These are phyloP conservation scores for Botrylloides violaceus DNA, from an alignment of 23 tunicate species.

Conservation along the genomic window DNA sequence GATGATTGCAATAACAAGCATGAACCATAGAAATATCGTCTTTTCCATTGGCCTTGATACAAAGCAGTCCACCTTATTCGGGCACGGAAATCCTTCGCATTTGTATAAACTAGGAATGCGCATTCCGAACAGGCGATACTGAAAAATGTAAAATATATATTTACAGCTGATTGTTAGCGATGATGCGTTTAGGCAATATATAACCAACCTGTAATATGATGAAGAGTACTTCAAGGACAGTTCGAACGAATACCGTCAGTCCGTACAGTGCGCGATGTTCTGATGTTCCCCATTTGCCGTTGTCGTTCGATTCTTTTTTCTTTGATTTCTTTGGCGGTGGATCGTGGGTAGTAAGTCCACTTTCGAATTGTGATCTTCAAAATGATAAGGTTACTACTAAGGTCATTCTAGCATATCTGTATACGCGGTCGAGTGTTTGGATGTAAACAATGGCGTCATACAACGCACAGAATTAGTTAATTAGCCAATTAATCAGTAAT, in stretches of 20 bases:
- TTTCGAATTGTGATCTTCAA: slow-evolving; percentile 19
- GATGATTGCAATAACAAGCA: slow-evolving; percentile 74
- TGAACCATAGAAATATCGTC: slow-evolving; percentile 97
- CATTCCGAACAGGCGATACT: slow-evolving; percentile 79
- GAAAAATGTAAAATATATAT: slow-evolving; percentile 15
- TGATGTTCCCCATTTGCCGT: slow-evolving; percentile 63
- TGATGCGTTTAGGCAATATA: not conserved
- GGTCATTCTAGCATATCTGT: too few relatives aligned
- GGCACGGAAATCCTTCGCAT: slow-evolving; percentile 81
- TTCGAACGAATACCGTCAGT: slow-evolving; percentile 67
- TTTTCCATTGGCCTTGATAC: slow-evolving; percentile 99
- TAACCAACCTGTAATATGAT: slow-evolving; percentile 67
- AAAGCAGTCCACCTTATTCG: slow-evolving; percentile 90
- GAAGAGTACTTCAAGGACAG: slow-evolving; percentile 80
- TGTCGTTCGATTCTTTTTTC: slow-evolving; percentile 15
- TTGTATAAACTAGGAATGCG: slow-evolving; percentile 60
- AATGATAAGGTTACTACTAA: too few relatives aligned
- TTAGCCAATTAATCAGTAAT: too few relatives aligned
- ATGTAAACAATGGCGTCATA: too few relatives aligned
- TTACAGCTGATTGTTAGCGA: too few relatives aligned
- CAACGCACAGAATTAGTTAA: too few relatives aligned
- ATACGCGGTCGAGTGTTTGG: too few relatives aligned
- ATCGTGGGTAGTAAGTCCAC: not conserved
- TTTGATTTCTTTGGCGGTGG: not conserved
- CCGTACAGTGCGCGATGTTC: slow-evolving; percentile 86